These are phyloP conservation scores for Tadarida brasiliensis DNA, from an alignment of 2,797 vertebrate species.

Conservation along the genomic window DNA sequence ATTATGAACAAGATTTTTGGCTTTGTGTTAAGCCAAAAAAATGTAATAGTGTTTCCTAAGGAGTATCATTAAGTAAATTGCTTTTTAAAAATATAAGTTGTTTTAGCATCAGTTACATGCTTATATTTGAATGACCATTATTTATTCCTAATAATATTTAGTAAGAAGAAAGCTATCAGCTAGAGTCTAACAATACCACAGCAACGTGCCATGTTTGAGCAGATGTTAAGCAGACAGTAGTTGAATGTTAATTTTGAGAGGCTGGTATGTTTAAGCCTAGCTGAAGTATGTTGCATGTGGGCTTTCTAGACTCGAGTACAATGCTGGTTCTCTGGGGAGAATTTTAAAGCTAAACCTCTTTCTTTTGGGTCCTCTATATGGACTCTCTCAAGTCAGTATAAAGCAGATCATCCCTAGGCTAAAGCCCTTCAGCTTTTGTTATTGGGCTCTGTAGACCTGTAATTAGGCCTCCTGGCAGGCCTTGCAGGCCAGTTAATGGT, in stretches of 20 bases:
- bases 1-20: slow-evolving; percentile 21
- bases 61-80: slow-evolving; percentile 35
- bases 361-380: slow-evolving; percentile 95
- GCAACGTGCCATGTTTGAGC: slow-evolving; percentile 87
- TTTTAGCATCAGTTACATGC: slow-evolving; percentile 59
- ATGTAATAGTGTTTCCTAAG: background rate
- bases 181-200: slow-evolving; percentile 81
- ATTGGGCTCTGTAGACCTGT: slow-evolving; percentile 97
- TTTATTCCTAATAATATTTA: slow-evolving; percentile 69
- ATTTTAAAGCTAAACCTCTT: slow-evolving; percentile 95
- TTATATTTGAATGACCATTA: slow-evolving; percentile 67
- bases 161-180: slow-evolving; percentile 79
- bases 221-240: slow-evolving; percentile 97
- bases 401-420: slow-evolving; percentile 99
- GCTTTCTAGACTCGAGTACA: slow-evolving; percentile 89
- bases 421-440: slow-evolving; percentile 99
- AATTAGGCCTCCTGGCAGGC: slow-evolving; percentile 96
- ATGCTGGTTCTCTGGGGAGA: slow-evolving; percentile 95
- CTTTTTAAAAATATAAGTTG: background rate
- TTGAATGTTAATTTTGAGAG: slow-evolving; percentile 98
- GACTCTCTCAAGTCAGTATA: slow-evolving; percentile 99
- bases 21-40: background rate
- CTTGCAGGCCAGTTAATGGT: slow-evolving; percentile 94
- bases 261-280: slow-evolving; percentile 94
- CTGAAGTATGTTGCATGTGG: slow-evolving; percentile 90